Percentiles rank a stretch among this genome's conserved stretches.
These are phyloP conservation scores for Ictalurus furcatus DNA, from an alignment of 2,113 vertebrate genomes.

Conservation along the genomic window DNA sequence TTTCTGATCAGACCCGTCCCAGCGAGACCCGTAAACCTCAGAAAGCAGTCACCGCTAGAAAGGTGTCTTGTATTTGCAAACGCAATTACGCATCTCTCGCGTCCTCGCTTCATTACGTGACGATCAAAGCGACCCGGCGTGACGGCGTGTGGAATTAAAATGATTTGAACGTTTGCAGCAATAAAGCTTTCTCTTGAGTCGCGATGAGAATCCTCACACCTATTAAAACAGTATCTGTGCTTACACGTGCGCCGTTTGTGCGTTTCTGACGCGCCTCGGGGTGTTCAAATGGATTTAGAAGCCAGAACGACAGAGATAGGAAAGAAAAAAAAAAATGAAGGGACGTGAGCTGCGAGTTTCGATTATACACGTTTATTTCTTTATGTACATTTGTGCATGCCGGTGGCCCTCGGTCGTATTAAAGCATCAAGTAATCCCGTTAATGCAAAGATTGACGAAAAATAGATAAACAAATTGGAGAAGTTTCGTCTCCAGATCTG, in stretches of 20 bases:
- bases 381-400: no score
- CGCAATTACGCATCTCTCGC: conserved; percentile 47
- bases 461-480: neutral
- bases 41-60: conserved; percentile 16
- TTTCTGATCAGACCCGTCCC: conserved; percentile 27
- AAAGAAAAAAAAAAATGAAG: conserved; percentile 61
- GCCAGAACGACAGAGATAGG: conserved; percentile 54
- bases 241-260: conserved; percentile 45
- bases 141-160: conserved; percentile 59
- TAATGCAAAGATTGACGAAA: neutral
- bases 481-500: no score
- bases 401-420: neutral
- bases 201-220: conserved; percentile 60
- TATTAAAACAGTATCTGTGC: conserved; percentile 61
- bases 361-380: neutral
- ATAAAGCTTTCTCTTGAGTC: conserved; percentile 55
- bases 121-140: conserved; percentile 50
- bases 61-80: conserved; percentile 55
- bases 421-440: neutral
- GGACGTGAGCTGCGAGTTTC: conserved; percentile 60
- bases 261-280: conserved; percentile 50
- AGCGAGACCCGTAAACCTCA: conserved; percentile 34
- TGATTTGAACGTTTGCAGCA: conserved; percentile 56
- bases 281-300: conserved; percentile 57
- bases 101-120: conserved; percentile 47